Conservation (phyloP, 1,140 invertebrate genomes). For the Drosophila micromelanica region DNA sequence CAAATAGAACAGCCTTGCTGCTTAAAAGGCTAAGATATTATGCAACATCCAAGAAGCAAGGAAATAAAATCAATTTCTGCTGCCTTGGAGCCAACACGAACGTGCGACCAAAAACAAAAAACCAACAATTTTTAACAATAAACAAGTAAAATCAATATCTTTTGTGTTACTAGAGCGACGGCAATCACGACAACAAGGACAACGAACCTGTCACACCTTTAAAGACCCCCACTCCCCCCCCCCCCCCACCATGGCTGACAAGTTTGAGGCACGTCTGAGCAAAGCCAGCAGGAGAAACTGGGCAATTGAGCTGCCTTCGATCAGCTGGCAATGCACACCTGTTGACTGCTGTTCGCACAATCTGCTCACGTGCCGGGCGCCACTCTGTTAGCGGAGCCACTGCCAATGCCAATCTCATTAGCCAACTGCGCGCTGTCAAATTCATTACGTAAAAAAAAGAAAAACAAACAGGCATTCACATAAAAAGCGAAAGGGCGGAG, state of each 20-base stretch:
- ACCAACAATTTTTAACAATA: slow-evolving; percentile 61
- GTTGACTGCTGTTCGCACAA: slow-evolving; percentile 33
- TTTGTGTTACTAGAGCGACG: slow-evolving; percentile 38
- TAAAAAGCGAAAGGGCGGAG: slow-evolving; percentile 30
- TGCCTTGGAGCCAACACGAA: slow-evolving; percentile 16
- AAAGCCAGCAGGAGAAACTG: neutral
- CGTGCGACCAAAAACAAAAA: slow-evolving; percentile 43
- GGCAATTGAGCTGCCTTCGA: slow-evolving; percentile 35
- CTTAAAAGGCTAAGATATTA: slow-evolving; percentile 1
- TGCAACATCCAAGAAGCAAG: neutral
- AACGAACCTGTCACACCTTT: slow-evolving; percentile 40
- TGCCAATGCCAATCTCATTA: slow-evolving; percentile 53
- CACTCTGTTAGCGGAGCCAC: neutral
- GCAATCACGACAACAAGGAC: slow-evolving; percentile 38
- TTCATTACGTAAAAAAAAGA: slow-evolving; percentile 53
- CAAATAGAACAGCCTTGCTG: slow-evolving; percentile 1
- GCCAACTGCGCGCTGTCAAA: slow-evolving; percentile 35
- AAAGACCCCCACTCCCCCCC: too few species aligned
- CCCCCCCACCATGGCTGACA: too few species aligned
- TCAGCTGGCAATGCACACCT: slow-evolving; percentile 49
- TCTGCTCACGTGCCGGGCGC: slow-evolving; percentile 18
- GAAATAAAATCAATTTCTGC: slow-evolving; percentile 43
- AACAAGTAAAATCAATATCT: slow-evolving; percentile 66
- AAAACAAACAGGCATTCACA: slow-evolving; percentile 46
- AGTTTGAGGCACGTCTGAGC: too few species aligned